Evolutionary conservation across 2,113 vertebrate species (phyloP).

Genomic region (Tylochromis polylepis): DNA sequence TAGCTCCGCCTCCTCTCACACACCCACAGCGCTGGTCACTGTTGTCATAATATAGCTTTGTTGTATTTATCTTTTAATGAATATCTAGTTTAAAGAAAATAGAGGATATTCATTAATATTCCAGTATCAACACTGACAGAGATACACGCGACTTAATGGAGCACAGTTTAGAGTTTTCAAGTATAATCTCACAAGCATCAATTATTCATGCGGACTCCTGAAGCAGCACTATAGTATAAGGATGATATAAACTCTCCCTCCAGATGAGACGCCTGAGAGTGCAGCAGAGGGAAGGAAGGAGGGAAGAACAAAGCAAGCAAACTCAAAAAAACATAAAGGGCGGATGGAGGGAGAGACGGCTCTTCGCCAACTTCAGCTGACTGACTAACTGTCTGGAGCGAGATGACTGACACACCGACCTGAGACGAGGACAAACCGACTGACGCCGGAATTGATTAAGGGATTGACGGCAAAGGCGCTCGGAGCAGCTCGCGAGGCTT

Average conservation of each 20-base stretch:
- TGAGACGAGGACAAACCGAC: slow-evolving; percentile 34
- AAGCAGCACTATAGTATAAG: slow-evolving; percentile 21
- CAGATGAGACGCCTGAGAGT: slow-evolving; percentile 16
- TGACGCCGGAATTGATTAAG: slow-evolving; percentile 48
- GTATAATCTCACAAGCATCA: slow-evolving; percentile 30
- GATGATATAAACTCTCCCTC: slow-evolving; percentile 58
- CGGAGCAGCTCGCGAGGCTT: slow-evolving; percentile 1
- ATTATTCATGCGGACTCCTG: slow-evolving; percentile 51
- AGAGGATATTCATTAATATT: neutral
- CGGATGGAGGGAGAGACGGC: slow-evolving; percentile 4
- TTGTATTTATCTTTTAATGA: neutral
- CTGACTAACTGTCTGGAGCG: slow-evolving; percentile 46
- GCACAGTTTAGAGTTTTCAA: neutral
- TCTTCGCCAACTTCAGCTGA: neutral
- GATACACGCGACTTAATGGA: neutral
- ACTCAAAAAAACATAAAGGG: neutral
- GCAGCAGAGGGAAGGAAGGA: neutral
- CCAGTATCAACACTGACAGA: neutral
- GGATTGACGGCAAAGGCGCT: slow-evolving; percentile 33
- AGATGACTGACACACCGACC: slow-evolving; percentile 36
- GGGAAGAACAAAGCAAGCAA: neutral
- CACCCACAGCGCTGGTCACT: neutral
- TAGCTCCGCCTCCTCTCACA: neutral
- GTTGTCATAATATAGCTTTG: neutral
- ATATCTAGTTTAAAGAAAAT: neutral